These are phyloP conservation scores for Dendrocopos noguchii DNA, from an alignment of 2,113 vertebrate genomes.

Conservation along the genomic window DNA sequence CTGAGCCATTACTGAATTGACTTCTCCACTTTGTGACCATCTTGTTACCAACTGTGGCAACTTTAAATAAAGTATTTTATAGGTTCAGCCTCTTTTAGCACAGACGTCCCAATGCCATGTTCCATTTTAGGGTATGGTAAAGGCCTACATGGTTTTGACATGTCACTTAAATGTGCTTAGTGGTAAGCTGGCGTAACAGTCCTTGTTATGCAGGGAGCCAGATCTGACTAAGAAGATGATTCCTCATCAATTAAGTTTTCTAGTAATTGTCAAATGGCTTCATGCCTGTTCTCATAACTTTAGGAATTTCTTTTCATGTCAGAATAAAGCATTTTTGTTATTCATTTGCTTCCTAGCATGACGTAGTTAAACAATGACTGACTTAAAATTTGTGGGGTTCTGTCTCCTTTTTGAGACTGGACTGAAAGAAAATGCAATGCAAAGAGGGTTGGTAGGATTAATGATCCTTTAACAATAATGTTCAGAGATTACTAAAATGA, in stretches of 20 bases:
- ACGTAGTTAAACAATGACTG: neutral
- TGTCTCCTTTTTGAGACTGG: neutral
- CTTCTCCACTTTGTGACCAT: neutral
- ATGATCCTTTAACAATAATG: neutral
- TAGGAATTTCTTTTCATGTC: neutral
- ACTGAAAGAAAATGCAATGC: neutral
- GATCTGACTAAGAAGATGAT: neutral
- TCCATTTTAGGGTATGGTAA: neutral
- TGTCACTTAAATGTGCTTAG: neutral
- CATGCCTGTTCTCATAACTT: neutral
- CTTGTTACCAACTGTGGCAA: neutral
- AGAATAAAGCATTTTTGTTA: neutral
- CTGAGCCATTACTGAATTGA: neutral
- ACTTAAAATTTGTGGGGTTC: neutral
- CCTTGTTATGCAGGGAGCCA: neutral
- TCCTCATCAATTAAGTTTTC: neutral
- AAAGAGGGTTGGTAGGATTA: neutral
- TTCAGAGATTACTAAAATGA: neutral
- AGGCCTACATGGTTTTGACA: neutral
- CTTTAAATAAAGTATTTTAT: neutral
- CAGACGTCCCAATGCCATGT: too few relatives aligned
- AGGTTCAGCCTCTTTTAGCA: neutral
- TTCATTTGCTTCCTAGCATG: neutral
- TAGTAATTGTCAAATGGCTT: neutral
- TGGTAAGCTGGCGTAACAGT: neutral